Evolutionary conservation across 2,888 invertebrate genomes (phyloP), one percentile per base, ranked within the genome.

Genomic region (Cepaea hortensis): DNA sequence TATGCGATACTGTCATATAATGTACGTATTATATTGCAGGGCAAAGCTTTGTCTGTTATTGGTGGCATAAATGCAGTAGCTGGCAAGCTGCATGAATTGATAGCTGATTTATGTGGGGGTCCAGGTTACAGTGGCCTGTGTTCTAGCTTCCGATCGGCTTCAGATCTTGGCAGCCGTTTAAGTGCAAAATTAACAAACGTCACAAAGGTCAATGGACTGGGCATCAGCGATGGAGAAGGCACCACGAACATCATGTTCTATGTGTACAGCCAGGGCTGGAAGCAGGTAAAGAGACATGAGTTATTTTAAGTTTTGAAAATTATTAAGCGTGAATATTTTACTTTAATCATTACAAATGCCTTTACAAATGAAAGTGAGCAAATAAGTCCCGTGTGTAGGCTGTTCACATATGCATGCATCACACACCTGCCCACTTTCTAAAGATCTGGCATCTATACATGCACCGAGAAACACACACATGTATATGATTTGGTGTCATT

Each of bases 41-140:
- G 85, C 6, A 91, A 90, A 61, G 85, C 91, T 7, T 88, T 90
- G 3, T 92, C 91, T 82, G 87, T 90, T 6, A 91, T 93, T 3
- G 88, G 89, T 70, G 90, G 94, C 13, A 93, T 95, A 1, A 92
- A 93, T 85, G 91, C 93, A 1, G 87, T 93, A 62, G 93, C 93
- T 0, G 90, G 92, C 65, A 94, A 93, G 5, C 84, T 94, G 20
- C 92, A 94, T 86, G 85, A 91, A n/a, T 91, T 93, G 4, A 88
- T 94, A 23, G 87, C 90, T n/a, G 91, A 93, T 0, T 86, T 90
- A 62, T 93, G 93, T 85, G 85, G 55, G 6, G 82, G 84, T 35
- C 7, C 50, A 35, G 91, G 11, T 11, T 55, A 91, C 79, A 84
- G 87, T 72, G 91, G 91, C 3, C 84, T 92, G 13, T 92, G 88